Conservation (phyloP, 2,888 invertebrate genomes). For the Taphrorychus bicolor region DNA sequence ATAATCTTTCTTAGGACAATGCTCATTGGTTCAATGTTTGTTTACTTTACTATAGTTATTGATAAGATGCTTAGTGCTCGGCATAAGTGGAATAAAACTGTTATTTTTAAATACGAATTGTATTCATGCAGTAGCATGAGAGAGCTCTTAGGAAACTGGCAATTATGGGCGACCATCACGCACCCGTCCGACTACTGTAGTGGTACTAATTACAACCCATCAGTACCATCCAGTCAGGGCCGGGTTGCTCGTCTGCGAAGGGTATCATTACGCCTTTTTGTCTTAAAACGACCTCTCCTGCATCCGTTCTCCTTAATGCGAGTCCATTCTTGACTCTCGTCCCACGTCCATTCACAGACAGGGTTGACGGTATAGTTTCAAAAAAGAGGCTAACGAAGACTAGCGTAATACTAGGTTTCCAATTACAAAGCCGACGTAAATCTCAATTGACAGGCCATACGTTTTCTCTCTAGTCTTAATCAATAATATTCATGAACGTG, state of each 20-base stretch:
- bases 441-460: slow-evolving; percentile 25
- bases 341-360: neutral
- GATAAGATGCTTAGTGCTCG: too few species aligned
- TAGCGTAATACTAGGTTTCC: slow-evolving; percentile 2
- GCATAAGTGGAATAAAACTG: neutral
- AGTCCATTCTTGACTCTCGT: neutral
- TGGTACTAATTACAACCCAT: slow-evolving; percentile 17
- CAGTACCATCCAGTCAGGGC: slow-evolving; percentile 10
- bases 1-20: too few species aligned
- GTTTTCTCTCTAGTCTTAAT: slow-evolving; percentile 17
- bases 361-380: neutral
- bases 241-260: neutral
- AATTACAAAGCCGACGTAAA: slow-evolving; percentile 20
- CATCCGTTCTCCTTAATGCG: slow-evolving; percentile 5
- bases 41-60: too few species aligned
- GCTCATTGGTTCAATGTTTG: too few species aligned
- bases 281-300: neutral
- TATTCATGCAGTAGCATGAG: slow-evolving; percentile 27
- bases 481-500: slow-evolving; percentile 26
- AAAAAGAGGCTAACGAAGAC: too few species aligned
- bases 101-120: too few species aligned
- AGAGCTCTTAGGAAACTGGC: slow-evolving; percentile 13
- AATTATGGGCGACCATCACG: slow-evolving; percentile 21
- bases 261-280: slow-evolving; percentile 9
- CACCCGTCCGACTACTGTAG: slow-evolving; percentile 22